Conservation (phyloP, 2,113 vertebrate species). For the Thymallus thymallus region DNA sequence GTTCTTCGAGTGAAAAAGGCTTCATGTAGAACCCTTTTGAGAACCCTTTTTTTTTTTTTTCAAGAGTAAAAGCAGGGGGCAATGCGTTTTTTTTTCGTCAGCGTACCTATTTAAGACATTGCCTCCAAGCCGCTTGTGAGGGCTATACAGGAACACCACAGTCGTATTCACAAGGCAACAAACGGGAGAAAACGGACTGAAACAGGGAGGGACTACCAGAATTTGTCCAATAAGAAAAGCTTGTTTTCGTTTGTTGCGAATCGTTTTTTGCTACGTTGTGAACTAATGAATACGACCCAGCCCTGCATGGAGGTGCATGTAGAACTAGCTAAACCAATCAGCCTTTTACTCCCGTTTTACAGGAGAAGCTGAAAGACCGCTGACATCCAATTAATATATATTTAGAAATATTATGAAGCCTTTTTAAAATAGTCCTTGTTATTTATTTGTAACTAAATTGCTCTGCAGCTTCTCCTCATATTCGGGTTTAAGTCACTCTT, state of each 20-base stretch:
- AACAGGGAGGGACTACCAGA: too few relatives aligned
- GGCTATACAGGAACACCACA: conserved; percentile 58
- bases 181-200: too few relatives aligned
- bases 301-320: conserved; percentile 59
- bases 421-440: conserved; percentile 62
- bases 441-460: conserved; percentile 75
- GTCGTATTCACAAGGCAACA: too few relatives aligned
- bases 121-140: conserved; percentile 49
- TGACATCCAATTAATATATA: conserved; percentile 77
- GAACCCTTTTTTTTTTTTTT: too few relatives aligned
- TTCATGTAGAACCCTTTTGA: too few relatives aligned
- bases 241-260: too few relatives aligned
- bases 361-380: conserved; percentile 71
- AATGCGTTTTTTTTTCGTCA: conserved; percentile 53
- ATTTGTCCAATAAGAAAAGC: too few relatives aligned
- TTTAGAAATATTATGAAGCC: conserved; percentile 70
- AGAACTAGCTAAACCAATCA: conserved; percentile 69
- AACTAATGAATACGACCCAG: conserved; percentile 10
- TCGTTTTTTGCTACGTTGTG: too few relatives aligned
- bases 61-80: conserved; percentile 21
- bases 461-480: conserved; percentile 48
- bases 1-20: too few relatives aligned
- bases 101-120: conserved; percentile 64
- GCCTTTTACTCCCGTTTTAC: conserved; percentile 77
- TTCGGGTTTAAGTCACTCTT: conserved; percentile 34